phyloP scores from a whole-genome alignment of 2,797 vertebrate genomes.

The Melanotaenia parkinsoni region DNA sequence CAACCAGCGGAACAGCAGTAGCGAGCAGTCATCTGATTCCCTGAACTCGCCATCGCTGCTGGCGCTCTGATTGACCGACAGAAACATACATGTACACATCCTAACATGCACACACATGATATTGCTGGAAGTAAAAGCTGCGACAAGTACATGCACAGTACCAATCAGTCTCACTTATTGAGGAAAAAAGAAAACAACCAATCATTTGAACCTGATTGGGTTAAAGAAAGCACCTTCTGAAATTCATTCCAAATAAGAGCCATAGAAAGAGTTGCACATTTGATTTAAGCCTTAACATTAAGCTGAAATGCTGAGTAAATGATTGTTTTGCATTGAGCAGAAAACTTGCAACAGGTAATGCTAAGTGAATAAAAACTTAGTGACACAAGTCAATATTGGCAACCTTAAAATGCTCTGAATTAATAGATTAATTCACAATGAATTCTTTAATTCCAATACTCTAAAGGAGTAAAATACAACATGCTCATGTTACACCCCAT shows the following conservation, averaged over 20 bases:
- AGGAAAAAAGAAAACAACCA: constrained; percentile 26
- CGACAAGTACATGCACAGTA: constrained; percentile 45
- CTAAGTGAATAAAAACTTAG: constrained; percentile 28
- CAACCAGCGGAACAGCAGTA: constrained; percentile 97
- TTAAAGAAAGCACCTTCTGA: constrained; percentile 53
- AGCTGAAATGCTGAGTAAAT: constrained; percentile 23
- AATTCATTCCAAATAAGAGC: constrained; percentile 60
- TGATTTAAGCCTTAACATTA: constrained; percentile 31
- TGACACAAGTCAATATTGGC: constrained; percentile 35
- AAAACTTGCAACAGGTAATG: constrained; percentile 39
- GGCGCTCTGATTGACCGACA: constrained; percentile 89
- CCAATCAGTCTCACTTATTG: constrained; percentile 48
- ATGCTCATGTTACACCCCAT: constrained; percentile 47
- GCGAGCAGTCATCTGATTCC: constrained; percentile 97
- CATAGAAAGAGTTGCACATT: constrained; percentile 59
- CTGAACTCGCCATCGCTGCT: constrained; percentile 97
- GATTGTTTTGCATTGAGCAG: constrained; percentile 27
- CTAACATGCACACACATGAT: constrained; percentile 47
- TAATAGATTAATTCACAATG: constrained; percentile 43
- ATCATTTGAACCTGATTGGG: constrained; percentile 52
- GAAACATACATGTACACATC: constrained; percentile 55
- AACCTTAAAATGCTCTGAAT: constrained; percentile 38
- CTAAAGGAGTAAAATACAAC: constrained; percentile 45
- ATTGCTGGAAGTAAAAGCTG: constrained; percentile 62
- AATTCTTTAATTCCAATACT: constrained; percentile 47